Base-by-base conservation (phyloP, 2,113 vertebrate species). In the Smithornis capensis region DNA sequence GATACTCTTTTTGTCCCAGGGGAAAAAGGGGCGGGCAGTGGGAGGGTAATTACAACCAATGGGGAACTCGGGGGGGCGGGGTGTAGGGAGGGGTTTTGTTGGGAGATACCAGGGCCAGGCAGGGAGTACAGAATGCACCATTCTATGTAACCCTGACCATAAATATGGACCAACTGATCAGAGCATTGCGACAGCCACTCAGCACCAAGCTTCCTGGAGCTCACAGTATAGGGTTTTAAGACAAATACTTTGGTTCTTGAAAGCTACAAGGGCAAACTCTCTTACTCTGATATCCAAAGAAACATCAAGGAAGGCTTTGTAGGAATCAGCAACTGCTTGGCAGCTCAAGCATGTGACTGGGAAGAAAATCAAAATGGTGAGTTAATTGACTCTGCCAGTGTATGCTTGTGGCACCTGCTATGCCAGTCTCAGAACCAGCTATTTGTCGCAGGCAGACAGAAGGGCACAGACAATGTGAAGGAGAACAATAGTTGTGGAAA, bases 261-360 rank as follows among this genome's bases (percentile, higher is more conserved):
- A 75, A 85, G 11, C 33, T 70, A 57, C 29, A 19, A 50, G 63
- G 57, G 7, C 29, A 83, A 83, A 28, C 47, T 25, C 60, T 45
- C 88, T 78, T 91, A 93, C 83, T 57, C 28, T 40, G 25, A 91
- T 91, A 87, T 91, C 88, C 83, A 94, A 27, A 45, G 55, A 29
- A 10, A 91, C 13, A 68, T 91, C 71, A 71, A 87, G 55, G 60
- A 87, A 87, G 25, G 49, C 18, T 60, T 63, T 45, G 19, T 57
- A 63, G 47, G 78, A 91, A 33, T 79, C 35, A 1, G 29, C 69
- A 57, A 14, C 47, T 6, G 22, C 67, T 28, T 42, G 40, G 59
- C 88, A 87, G 65, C 55, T 83, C n/a, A 33, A 45, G 88, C 83
- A 94, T 0, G 14, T 79, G 65, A 94, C 88, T 91, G 88, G 44